Conservation (phyloP, 1,140 invertebrate species). For the Aphelenchoides avenae region DNA sequence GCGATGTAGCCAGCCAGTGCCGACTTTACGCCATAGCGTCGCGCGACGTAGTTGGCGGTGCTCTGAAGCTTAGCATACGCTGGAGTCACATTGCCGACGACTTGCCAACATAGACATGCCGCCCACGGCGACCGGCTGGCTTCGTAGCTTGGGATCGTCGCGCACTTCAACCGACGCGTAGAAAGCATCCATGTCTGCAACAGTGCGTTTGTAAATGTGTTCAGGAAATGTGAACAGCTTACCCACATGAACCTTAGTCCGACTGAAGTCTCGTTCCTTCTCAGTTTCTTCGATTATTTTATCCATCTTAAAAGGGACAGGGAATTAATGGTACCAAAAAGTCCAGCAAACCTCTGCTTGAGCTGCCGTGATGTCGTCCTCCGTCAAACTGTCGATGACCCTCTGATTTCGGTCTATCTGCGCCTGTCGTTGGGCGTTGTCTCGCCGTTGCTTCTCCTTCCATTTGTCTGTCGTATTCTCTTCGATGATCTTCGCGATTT, state of each 20-base stretch:
- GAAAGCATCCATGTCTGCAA: slow-evolving; percentile 70
- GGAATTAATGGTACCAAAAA: no score
- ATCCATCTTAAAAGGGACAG: background rate
- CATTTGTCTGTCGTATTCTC: slow-evolving; percentile 44
- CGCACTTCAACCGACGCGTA: slow-evolving; percentile 70
- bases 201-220: background rate
- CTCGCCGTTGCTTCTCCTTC: slow-evolving; percentile 36
- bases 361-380: slow-evolving; percentile 16
- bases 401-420: slow-evolving; percentile 15
- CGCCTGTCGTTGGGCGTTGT: no score
- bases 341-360: slow-evolving; percentile 26
- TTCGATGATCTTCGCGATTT: slow-evolving; percentile 37
- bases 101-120: slow-evolving; percentile 65
- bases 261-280: slow-evolving; percentile 21
- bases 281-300: slow-evolving; percentile 17
- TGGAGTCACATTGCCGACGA: background rate
- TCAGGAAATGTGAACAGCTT: slow-evolving; percentile 61
- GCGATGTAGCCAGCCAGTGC: slow-evolving; percentile 73
- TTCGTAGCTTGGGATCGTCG: slow-evolving; percentile 65
- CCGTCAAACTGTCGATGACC: slow-evolving; percentile 5
- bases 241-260: slow-evolving; percentile 34
- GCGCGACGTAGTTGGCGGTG: slow-evolving; percentile 69
- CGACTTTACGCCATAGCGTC: slow-evolving; percentile 68
- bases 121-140: slow-evolving; percentile 70
- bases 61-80: slow-evolving; percentile 61